Base-by-base conservation (phyloP, 2,113 vertebrate species). In the Casuarius casuarius region DNA sequence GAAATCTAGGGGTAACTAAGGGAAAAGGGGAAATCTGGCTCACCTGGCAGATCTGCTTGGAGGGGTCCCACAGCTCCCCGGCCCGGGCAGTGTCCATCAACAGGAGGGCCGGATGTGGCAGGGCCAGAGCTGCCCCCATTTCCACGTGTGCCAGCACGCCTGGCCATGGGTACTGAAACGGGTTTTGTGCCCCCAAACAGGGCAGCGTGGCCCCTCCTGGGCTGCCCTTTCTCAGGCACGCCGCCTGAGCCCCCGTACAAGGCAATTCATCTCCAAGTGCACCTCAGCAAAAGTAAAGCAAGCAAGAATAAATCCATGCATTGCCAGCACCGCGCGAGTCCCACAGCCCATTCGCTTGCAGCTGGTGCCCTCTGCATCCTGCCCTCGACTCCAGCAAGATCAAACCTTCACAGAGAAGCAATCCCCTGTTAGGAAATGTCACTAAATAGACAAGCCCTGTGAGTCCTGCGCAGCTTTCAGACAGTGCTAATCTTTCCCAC, bases 41-140 rank as follows among this genome's bases (percentile, higher is more conserved):
- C 35, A 28, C 35, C 17, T 83, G 38, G n/a, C 12, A 26, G 25
- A 25, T 62, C 5, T 2, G 0, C 46, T 65, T 73, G 19, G 54
- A 38, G 2, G 6, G 8, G 22, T 56, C 16, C 49, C 66, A 14
- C 44, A 10, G 25, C 10, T 86, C 19, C 19, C 52, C 67, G 38
- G 16, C 26, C 26, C 25, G 12, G 31, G 33, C 65, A 82, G 42
- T 10, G 20, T 3, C 72, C 26, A 14, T 18, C 19, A 51, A 29
- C 71, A 75, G 56, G 40, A 66, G 5, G 18, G 25, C 8, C 63
- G 83, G 48, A 14, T 31, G 15, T 33, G 42, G 52, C 58, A 18
- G 26, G 0, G 0, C 8, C 40, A 22, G 63, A 90, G 25, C 20
- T 68, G n/a, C 6, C 7, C 8, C 19, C 28, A 3, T 7, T 25